phyloP scores from a whole-genome alignment of 2,113 vertebrate genomes.

The Abramis brama region DNA sequence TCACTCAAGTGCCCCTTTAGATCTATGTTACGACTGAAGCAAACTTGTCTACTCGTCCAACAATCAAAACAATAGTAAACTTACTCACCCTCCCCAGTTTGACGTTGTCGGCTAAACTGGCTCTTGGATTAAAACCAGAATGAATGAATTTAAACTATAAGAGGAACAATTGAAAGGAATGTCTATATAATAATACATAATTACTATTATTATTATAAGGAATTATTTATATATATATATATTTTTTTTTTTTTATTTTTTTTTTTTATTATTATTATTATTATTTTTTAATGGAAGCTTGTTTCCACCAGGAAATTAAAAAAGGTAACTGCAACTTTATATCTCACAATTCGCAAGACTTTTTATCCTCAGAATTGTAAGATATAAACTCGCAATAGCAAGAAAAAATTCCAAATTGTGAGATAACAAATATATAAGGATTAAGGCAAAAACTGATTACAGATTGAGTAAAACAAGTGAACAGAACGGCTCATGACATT shows the following conservation, averaged over 20 bases:
- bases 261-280: too few species aligned
- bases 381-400: too few species aligned
- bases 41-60: conserved; percentile 68
- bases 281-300: too few species aligned
- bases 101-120: background rate
- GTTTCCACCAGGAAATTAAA: too few species aligned
- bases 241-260: too few species aligned
- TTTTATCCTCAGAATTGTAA: too few species aligned
- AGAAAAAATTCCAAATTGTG: too few species aligned
- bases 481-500: background rate
- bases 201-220: too few species aligned
- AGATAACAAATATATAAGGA: background rate
- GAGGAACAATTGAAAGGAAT: background rate
- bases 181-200: too few species aligned
- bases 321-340: too few species aligned
- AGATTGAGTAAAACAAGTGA: background rate
- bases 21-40: conserved; percentile 64
- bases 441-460: background rate
- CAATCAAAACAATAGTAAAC: conserved; percentile 67
- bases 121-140: background rate
- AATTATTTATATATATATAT: too few species aligned
- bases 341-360: too few species aligned
- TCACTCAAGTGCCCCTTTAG: conserved; percentile 64
- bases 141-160: background rate
- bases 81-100: background rate